phyloP scores from a whole-genome alignment of 2,797 vertebrate species.

The Poecilia picta region DNA sequence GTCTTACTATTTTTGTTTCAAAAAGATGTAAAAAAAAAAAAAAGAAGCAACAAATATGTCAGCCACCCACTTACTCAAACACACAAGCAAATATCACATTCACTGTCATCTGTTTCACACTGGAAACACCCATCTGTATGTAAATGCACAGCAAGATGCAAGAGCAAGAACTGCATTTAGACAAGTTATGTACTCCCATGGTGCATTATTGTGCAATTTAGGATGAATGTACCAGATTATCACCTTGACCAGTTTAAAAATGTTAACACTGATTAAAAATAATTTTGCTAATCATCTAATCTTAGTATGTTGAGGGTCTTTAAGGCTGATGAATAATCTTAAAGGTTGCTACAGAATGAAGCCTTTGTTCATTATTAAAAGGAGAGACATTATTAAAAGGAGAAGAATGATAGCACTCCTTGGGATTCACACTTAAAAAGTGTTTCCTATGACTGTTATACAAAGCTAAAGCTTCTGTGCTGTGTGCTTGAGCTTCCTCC shows the following conservation, averaged over 20 bases:
- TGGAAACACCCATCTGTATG: background rate
- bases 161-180: background rate
- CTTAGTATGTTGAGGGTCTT: background rate
- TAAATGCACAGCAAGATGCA: background rate
- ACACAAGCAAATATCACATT: background rate
- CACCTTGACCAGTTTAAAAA: background rate
- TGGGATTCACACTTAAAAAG: background rate
- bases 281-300: background rate
- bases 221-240: background rate
- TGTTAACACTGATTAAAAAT: background rate
- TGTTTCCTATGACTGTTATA: background rate
- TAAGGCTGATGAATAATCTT: background rate
- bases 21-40: slow-evolving; percentile 9
- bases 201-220: background rate
- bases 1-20: slow-evolving; percentile 11
- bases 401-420: background rate
- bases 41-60: background rate
- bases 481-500: background rate
- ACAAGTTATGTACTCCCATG: too few species aligned
- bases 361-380: background rate
- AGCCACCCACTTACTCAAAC: slow-evolving; percentile 5
- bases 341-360: background rate
- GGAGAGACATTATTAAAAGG: background rate
- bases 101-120: background rate
- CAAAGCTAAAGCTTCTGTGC: background rate